Evolutionary conservation across 1,140 invertebrate genomes (phyloP), one percentile per base, ranked within the genome.

Genomic region (Pseudomyrmex gracilis): DNA sequence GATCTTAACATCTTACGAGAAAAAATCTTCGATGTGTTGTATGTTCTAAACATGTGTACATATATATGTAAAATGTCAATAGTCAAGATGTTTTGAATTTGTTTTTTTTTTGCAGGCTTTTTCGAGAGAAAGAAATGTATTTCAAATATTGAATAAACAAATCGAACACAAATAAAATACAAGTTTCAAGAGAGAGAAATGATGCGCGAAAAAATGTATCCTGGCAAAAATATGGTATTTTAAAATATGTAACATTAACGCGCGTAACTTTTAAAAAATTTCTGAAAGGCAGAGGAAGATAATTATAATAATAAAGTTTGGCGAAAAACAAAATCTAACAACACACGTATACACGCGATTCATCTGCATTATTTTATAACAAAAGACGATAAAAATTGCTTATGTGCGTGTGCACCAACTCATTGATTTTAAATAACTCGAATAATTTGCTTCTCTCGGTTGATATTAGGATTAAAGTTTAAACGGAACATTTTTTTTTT

Each of bases 201-300:
- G 76, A 83, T 73, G 78, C 67, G 76, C 60, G 85, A 53, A 85
- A 66, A 68, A 85, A 55, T 73, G 84, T 85, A 24, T 77, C 43
- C 67, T 22, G 45, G 85, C 60, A 73, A 67, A 17, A 66, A 76
- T 61, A 73, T 63, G 51, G n/a, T n/a, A 58, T 58, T 49, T 55
- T 71, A 57, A 51, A 73, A 66, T 73, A 73, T 85, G 64, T 63
- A n/a, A 76, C 47, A 86, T 43, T 67, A 60, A 64, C 12, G 34
- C 49, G 58, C 55, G 64, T 73, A 78, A 24, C 24, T 24, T 3
- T 24, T 24, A 24, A 24, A 24, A 24, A 87, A 85, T 66, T 53
- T 13, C 64, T 76, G 57, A 71, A 76, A 84, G 58, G 49, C 20
- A 57, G 55, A 87, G 83, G 70, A 67, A 68, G 47, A 68, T 49